Percentiles rank a stretch among this genome's conserved stretches.
These are phyloP conservation scores for Venustaconcha ellipsiformis DNA, from an alignment of 1,140 invertebrate species.

Conservation along the genomic window DNA sequence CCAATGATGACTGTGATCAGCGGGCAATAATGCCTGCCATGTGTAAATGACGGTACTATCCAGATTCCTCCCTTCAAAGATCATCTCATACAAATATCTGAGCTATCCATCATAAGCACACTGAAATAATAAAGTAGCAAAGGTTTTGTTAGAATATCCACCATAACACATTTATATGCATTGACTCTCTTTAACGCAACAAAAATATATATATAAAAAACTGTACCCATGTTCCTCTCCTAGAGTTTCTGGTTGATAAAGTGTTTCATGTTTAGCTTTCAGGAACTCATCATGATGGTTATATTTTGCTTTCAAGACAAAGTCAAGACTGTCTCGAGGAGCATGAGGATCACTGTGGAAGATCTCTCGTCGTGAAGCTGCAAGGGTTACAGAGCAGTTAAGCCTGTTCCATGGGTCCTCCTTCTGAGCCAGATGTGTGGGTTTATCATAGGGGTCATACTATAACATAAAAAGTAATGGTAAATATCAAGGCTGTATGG, in stretches of 20 bases:
- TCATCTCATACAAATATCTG: no score
- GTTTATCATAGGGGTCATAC: slow-evolving; percentile 50
- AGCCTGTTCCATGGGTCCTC: slow-evolving; percentile 67
- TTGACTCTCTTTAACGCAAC: not conserved
- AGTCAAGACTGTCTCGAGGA: slow-evolving; percentile 67
- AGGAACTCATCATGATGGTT: slow-evolving; percentile 67
- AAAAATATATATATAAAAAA: not conserved
- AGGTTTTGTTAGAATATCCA: not conserved
- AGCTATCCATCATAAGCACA: no score
- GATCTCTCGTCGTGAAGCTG: slow-evolving; percentile 59
- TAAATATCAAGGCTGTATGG: slow-evolving; percentile 10
- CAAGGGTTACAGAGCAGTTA: slow-evolving; percentile 59
- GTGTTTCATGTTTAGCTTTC: slow-evolving; percentile 59
- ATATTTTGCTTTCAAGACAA: slow-evolving; percentile 67
- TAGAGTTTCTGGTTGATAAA: slow-evolving; percentile 66
- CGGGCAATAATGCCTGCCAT: no score
- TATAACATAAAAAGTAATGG: slow-evolving; percentile 31
- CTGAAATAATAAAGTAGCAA: no score
- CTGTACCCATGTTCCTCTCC: slow-evolving; percentile 60
- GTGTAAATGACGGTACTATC: no score
- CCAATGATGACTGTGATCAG: no score
- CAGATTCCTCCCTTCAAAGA: no score
- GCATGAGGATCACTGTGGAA: slow-evolving; percentile 64
- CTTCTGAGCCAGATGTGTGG: slow-evolving; percentile 60
- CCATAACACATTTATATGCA: not conserved